Evolutionary conservation across 2,113 vertebrate species (phyloP).

Genomic region (Syngnathus scovelli): DNA sequence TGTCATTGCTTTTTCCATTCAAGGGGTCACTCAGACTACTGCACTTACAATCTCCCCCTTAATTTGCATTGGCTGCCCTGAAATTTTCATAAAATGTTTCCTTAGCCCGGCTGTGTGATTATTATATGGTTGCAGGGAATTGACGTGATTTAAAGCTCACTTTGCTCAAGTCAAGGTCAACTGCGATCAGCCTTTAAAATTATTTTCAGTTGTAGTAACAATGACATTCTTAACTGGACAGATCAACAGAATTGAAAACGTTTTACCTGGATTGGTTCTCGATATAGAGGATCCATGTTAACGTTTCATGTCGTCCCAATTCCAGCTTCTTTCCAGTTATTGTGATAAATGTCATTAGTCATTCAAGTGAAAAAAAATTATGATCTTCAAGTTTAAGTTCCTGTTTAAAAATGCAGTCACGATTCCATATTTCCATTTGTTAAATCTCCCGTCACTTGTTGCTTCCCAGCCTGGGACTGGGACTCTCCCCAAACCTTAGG

Average conservation of each 20-base stretch:
- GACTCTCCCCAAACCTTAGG: slow-evolving; percentile 56
- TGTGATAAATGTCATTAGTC: slow-evolving; percentile 30
- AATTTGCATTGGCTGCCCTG: background rate
- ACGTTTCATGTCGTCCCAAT: slow-evolving; percentile 6
- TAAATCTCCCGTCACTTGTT: slow-evolving; percentile 21
- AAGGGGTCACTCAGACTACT: background rate
- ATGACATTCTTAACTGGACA: slow-evolving; percentile 3
- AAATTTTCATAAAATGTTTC: background rate
- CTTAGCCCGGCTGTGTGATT: no score
- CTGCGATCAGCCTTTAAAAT: background rate
- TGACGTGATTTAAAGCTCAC: background rate
- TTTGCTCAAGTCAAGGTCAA: background rate
- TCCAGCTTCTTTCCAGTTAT: slow-evolving; percentile 31
- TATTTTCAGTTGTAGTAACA: background rate
- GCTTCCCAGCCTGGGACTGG: slow-evolving; percentile 44
- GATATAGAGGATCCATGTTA: slow-evolving; percentile 36
- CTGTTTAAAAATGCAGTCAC: slow-evolving; percentile 7
- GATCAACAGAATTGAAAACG: background rate
- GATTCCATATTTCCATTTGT: slow-evolving; percentile 34
- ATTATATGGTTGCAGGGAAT: background rate
- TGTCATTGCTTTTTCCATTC: slow-evolving; percentile 12
- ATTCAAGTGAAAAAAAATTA: slow-evolving; percentile 32
- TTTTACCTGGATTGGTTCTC: slow-evolving; percentile 52
- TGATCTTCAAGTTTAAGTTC: slow-evolving; percentile 17
- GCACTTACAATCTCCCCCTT: background rate